Evolutionary conservation across 2,113 vertebrate species (phyloP).

Genomic region (Tetrax tetrax): DNA sequence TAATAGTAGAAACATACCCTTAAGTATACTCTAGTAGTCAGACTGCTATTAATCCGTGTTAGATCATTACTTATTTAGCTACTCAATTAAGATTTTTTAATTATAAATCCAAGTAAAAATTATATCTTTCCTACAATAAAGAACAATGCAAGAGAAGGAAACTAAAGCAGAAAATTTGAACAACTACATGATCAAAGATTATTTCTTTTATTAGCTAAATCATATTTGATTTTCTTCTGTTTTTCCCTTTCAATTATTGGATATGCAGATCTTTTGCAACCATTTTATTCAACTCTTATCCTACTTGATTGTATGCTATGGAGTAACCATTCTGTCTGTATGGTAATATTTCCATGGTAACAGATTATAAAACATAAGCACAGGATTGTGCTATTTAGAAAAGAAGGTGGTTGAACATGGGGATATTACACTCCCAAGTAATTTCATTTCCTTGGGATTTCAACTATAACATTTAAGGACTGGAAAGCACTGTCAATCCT

Average conservation of each 20-base stretch:
- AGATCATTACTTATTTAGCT: background rate
- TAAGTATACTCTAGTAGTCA: background rate
- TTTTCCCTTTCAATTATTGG: constrained; percentile 17
- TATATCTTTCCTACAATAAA: background rate
- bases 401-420: constrained; percentile 27
- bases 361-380: constrained; percentile 69
- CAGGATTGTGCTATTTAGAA: constrained; percentile 56
- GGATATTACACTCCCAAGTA: constrained; percentile 3
- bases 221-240: constrained; percentile 8
- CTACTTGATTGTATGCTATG: constrained; percentile 29
- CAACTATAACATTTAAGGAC: background rate
- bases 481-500: background rate
- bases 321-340: constrained; percentile 32
- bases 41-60: background rate
- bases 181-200: background rate
- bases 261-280: constrained; percentile 21
- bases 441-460: constrained; percentile 33
- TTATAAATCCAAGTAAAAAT: background rate
- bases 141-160: background rate
- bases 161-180: constrained; percentile 3
- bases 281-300: constrained; percentile 59
- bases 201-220: background rate
- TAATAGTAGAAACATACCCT: background rate
- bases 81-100: background rate
- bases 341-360: constrained; percentile 70